A percentile compares a stretch with the other conserved stretches of the same genome.
Conservation (phyloP, 2,113 vertebrate genomes). For the Oryzias curvinotus region DNA sequence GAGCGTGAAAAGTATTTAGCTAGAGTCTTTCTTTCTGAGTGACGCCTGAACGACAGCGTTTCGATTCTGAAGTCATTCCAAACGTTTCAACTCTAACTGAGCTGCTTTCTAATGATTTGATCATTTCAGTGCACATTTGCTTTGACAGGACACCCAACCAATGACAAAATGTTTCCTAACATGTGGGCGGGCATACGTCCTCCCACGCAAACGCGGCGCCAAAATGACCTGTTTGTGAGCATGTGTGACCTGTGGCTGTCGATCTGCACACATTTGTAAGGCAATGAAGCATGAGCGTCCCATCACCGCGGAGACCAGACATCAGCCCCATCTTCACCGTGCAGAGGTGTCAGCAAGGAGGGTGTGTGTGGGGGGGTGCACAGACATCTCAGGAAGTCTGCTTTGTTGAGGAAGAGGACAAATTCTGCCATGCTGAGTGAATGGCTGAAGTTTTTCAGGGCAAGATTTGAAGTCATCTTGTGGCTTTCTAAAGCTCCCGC, state of each 20-base stretch:
- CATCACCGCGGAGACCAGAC: slow-evolving; percentile 58
- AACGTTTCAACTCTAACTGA: no score
- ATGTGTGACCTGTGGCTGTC: slow-evolving; percentile 69
- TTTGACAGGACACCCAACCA: not conserved
- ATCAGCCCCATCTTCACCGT: slow-evolving; percentile 36
- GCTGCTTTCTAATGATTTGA: not conserved
- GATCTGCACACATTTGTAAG: slow-evolving; percentile 68
- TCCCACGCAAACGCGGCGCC: slow-evolving; percentile 19
- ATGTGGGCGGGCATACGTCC: slow-evolving; percentile 22
- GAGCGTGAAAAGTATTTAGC: no score
- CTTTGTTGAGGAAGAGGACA: slow-evolving; percentile 33
- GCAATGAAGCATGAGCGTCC: slow-evolving; percentile 68
- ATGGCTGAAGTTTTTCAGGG: slow-evolving; percentile 57
- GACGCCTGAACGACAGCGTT: no score
- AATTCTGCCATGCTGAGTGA: slow-evolving; percentile 32
- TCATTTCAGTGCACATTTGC: not conserved
- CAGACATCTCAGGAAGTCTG: not conserved
- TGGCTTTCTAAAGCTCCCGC: slow-evolving; percentile 28
- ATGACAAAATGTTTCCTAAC: slow-evolving; percentile 14
- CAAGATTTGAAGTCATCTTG: slow-evolving; percentile 48
- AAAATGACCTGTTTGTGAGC: slow-evolving; percentile 70
- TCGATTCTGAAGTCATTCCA: no score
- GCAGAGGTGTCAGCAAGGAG: slow-evolving; percentile 8
- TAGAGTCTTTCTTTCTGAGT: no score
- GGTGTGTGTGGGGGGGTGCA: slow-evolving; percentile 1